These are phyloP conservation scores for Chrysomela aeneicollis DNA, from an alignment of 2,888 invertebrate genomes.

Conservation along the genomic window DNA sequence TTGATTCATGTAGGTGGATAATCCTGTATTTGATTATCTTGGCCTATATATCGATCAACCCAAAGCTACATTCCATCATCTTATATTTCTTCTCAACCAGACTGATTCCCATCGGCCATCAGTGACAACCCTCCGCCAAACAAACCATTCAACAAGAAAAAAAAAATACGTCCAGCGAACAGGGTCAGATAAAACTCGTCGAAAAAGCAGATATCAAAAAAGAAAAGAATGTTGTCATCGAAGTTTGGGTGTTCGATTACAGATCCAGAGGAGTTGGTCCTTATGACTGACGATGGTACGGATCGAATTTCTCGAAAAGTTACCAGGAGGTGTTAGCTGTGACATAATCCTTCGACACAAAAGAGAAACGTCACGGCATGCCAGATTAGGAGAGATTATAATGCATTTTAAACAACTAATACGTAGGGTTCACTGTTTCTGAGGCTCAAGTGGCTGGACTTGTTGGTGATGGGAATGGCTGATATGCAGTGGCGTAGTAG, in stretches of 20 bases:
- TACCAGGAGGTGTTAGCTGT: conserved; percentile 54
- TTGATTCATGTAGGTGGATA: not conserved
- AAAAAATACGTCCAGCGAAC: conserved; percentile 23
- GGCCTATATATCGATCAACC: not conserved
- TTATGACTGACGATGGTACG: conserved; percentile 51
- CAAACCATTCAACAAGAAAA: conserved; percentile 26
- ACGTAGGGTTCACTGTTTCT: conserved; percentile 51
- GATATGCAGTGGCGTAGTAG: conserved; percentile 26
- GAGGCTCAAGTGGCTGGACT: conserved; percentile 37
- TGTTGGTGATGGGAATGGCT: conserved; percentile 32
- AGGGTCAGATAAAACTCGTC: conserved; percentile 43
- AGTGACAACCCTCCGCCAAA: conserved; percentile 35
- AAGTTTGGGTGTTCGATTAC: conserved; percentile 52
- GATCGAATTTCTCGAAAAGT: conserved; percentile 54
- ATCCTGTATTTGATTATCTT: not conserved
- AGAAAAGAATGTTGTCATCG: conserved; percentile 49
- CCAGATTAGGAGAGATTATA: conserved; percentile 60
- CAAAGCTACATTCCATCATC: not conserved
- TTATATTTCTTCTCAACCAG: not conserved
- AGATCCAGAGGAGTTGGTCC: conserved; percentile 43
- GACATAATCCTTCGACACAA: conserved; percentile 58
- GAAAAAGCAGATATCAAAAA: conserved; percentile 38
- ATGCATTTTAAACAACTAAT: conserved; percentile 60
- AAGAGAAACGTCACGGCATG: conserved; percentile 58
- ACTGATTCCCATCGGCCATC: conserved; percentile 17